Conservation (phyloP, 2,797 vertebrate genomes). For the Sparus aurata region DNA sequence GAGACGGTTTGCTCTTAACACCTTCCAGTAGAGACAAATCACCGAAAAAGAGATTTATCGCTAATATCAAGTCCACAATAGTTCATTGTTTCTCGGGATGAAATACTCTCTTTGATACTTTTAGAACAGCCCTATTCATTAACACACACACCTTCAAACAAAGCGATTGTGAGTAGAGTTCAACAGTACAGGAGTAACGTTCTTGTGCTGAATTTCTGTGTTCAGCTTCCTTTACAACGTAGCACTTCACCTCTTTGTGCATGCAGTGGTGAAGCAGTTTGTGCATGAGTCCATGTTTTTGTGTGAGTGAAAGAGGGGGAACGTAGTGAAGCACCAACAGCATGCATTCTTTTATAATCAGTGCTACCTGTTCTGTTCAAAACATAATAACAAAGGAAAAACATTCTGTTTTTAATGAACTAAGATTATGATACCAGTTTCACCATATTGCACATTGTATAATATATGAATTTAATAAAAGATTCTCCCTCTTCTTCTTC, state of each 20-base stretch:
- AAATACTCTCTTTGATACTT: neutral
- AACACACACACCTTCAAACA: neutral
- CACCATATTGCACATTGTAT: no score
- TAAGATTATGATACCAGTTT: no score
- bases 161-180: neutral
- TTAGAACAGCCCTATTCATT: neutral
- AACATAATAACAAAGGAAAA: neutral
- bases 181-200: neutral
- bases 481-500: no score
- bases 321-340: neutral
- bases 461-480: no score
- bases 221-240: constrained; percentile 29
- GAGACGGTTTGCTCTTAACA: constrained; percentile 13
- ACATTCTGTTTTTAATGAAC: neutral
- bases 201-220: neutral
- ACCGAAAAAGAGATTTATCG: constrained; percentile 26
- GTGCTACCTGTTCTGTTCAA: neutral
- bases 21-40: constrained; percentile 33
- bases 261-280: neutral
- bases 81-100: neutral
- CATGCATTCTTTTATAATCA: neutral
- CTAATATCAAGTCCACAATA: constrained; percentile 8
- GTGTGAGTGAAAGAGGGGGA: constrained; percentile 3
- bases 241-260: neutral
- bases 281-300: neutral